Percentiles rank a stretch among this genome's conserved stretches.
These are phyloP conservation scores for Campylomormyrus numenius DNA, from an alignment of 2,113 vertebrate genomes.

Conservation along the genomic window DNA sequence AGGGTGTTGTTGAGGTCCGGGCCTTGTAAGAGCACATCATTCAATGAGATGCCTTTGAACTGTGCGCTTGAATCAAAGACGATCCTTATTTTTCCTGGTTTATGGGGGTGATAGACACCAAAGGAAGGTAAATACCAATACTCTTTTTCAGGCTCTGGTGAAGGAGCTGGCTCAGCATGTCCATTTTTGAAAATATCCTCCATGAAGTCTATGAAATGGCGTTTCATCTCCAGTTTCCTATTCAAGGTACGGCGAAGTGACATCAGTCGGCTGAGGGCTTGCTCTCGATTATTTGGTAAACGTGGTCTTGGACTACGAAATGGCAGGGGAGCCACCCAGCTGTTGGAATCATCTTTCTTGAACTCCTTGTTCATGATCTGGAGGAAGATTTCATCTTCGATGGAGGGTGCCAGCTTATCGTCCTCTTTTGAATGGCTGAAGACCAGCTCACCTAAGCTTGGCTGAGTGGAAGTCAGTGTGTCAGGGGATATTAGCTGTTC, in stretches of 20 bases:
- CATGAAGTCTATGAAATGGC: conserved; percentile 17
- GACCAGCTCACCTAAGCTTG: not conserved
- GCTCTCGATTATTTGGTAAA: conserved; percentile 23
- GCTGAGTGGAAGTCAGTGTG: not conserved
- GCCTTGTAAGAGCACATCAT: conserved; percentile 15
- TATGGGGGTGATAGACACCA: conserved; percentile 11
- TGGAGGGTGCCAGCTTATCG: conserved; percentile 9
- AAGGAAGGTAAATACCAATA: conserved; percentile 13
- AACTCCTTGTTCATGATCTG: conserved; percentile 5
- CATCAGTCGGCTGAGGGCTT: not conserved
- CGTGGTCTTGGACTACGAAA: conserved; percentile 12
- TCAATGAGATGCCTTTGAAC: conserved; percentile 5
- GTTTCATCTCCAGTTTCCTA: conserved; percentile 17
- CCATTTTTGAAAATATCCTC: not conserved
- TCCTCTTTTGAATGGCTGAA: not conserved
- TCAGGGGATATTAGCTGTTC: not conserved
- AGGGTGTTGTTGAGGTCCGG: conserved; percentile 22
- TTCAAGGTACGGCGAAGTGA: not conserved
- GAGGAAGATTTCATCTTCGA: conserved; percentile 6
- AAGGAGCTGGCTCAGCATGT: not conserved
- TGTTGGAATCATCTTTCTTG: conserved; percentile 1
- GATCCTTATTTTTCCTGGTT: conserved; percentile 16
- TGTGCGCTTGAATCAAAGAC: conserved; percentile 9
- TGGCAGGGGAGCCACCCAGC: conserved; percentile 25
- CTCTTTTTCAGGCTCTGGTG: not conserved